Percentiles rank a stretch among this genome's conserved stretches.
Evolutionary conservation across 1,140 invertebrate genomes (phyloP).

Genomic region (Brachionus rubens): DNA sequence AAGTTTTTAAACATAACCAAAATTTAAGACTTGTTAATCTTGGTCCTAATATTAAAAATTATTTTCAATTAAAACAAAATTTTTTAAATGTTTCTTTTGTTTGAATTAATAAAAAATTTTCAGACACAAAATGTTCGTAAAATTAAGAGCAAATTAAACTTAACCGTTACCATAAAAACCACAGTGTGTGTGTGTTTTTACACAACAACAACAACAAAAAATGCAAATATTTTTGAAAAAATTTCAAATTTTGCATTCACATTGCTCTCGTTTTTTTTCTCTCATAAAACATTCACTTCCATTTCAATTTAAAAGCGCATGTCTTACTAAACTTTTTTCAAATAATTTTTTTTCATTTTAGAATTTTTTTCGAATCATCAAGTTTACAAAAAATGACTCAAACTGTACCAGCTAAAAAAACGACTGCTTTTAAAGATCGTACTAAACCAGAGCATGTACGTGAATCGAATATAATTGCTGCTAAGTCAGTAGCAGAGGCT

Average conservation of each 20-base stretch:
- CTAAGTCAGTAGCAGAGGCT: conserved; percentile 98
- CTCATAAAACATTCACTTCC: background rate
- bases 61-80: no score
- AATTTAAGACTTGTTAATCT: no score
- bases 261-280: background rate
- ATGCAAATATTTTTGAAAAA: conserved; percentile 16
- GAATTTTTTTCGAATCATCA: background rate
- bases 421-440: conserved; percentile 22
- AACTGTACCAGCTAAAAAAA: background rate
- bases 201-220: no score
- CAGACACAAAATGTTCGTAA: no score
- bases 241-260: background rate
- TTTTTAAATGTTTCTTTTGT: no score
- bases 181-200: background rate
- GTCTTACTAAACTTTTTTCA: no score
- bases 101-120: no score
- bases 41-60: no score
- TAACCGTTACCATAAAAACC: conserved; percentile 28
- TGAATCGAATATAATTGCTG: conserved; percentile 89
- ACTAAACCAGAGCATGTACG: conserved; percentile 63
- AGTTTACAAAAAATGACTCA: conserved; percentile 11
- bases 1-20: no score
- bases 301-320: conserved; percentile 32
- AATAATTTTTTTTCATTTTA: background rate
- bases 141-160: conserved; percentile 5